A percentile compares a stretch with the other conserved stretches of the same genome.
phyloP scores from a whole-genome alignment of 2,797 vertebrate species.

The Calcarius lapponicus region DNA sequence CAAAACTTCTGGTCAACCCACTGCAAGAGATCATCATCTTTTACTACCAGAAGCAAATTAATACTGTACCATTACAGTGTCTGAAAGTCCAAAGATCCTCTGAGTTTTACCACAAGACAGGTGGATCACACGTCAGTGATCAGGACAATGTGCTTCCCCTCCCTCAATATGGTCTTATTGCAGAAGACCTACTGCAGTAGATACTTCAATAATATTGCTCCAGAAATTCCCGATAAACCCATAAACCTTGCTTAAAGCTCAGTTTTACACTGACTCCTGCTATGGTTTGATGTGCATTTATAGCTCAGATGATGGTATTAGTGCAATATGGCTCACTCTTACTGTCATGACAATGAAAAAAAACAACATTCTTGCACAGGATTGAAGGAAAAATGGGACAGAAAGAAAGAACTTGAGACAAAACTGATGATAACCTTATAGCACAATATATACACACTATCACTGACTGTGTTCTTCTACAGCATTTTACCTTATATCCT shows the following conservation, averaged over 20 bases:
- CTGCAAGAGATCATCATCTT: not conserved
- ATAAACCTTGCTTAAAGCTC: not conserved
- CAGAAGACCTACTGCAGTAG: not conserved
- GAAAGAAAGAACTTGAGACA: not conserved
- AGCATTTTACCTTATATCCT: not conserved
- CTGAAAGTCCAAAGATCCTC: not conserved
- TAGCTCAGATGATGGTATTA: not conserved
- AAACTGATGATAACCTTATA: not conserved
- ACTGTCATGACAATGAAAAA: not conserved
- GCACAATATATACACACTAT: not conserved
- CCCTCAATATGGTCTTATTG: not conserved
- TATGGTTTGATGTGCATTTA: not conserved
- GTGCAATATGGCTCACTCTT: not conserved
- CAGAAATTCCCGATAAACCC: not conserved
- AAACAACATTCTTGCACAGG: not conserved
- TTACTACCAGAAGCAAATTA: not conserved
- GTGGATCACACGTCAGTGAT: not conserved
- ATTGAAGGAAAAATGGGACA: not conserved
- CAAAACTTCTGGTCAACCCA: not conserved
- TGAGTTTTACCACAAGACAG: not conserved
- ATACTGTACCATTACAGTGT: not conserved
- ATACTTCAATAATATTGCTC: not conserved
- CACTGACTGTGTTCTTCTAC: not conserved
- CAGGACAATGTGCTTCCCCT: accelerated
- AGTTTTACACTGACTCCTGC: not conserved